Evolutionary conservation across 2,797 vertebrate genomes (phyloP).

Genomic region (Tangara arthus): DNA sequence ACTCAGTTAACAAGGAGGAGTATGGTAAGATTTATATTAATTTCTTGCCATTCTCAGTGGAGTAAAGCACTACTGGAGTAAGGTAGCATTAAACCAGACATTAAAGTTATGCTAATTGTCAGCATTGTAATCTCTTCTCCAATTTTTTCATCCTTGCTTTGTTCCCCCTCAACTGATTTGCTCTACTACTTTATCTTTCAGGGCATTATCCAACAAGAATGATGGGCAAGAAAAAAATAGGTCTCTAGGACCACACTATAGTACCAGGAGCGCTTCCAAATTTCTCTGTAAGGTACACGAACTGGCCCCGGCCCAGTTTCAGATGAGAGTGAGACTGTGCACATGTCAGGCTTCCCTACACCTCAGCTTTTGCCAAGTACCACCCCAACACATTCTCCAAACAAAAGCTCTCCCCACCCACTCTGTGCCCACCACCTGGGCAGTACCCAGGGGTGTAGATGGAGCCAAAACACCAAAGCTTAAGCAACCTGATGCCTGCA

Average conservation of each 20-base stretch:
- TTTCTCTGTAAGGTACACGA: not conserved
- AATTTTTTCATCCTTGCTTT: not conserved
- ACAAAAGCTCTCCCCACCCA: not conserved
- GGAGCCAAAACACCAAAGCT: not conserved
- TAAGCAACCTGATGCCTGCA: constrained; percentile 6
- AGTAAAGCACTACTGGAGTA: not conserved
- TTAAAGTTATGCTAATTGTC: not conserved
- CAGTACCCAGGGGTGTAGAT: not conserved
- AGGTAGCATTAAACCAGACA: not conserved
- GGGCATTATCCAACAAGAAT: not conserved
- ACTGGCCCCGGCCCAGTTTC: not conserved
- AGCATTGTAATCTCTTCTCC: not conserved
- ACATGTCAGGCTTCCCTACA: not conserved
- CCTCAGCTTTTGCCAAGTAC: not conserved
- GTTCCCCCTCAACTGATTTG: not conserved
- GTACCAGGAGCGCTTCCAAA: constrained; percentile 6
- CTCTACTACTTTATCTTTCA: not conserved
- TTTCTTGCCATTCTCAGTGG: not conserved
- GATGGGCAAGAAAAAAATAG: not conserved
- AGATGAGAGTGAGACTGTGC: not conserved
- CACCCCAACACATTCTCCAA: not conserved
- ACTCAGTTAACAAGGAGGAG: not conserved
- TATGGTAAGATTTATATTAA: not conserved
- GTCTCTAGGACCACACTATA: not conserved
- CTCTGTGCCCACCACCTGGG: not conserved